Conservation (phyloP, 2,113 vertebrate genomes). For the Ardeotis arabs region DNA sequence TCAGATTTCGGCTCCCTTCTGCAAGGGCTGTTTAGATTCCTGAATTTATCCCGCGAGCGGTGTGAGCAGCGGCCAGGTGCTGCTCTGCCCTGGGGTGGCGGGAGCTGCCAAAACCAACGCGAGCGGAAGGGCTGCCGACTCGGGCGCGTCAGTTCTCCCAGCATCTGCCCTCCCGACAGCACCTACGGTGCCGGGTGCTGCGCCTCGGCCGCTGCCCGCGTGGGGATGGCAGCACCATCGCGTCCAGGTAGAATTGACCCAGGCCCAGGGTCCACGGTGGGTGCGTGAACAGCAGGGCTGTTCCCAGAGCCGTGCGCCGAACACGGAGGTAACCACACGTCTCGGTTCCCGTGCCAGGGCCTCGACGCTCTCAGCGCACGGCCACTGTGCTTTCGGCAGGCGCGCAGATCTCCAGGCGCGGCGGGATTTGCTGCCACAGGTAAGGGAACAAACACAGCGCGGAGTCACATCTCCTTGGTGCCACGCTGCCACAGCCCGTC, state of each 20-base stretch:
- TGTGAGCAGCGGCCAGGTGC: rapidly evolving
- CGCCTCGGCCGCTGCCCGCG: rapidly evolving
- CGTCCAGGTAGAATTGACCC: rapidly evolving
- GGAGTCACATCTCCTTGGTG: rapidly evolving
- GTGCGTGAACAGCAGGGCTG: rapidly evolving
- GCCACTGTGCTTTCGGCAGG: rapidly evolving
- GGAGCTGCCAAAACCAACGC: neutral
- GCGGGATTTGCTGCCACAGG: rapidly evolving
- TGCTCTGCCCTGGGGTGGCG: rapidly evolving
- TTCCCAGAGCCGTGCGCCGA: rapidly evolving
- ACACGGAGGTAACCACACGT: rapidly evolving
- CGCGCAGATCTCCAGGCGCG: rapidly evolving
- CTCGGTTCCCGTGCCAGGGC: rapidly evolving
- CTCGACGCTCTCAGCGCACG: rapidly evolving
- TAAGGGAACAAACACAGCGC: rapidly evolving
- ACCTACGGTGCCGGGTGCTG: rapidly evolving
- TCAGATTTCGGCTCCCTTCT: neutral
- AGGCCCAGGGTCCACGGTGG: rapidly evolving
- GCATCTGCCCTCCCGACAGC: neutral
- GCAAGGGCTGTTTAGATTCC: rapidly evolving
- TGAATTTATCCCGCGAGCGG: neutral
- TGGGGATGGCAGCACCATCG: rapidly evolving
- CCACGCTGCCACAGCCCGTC: neutral
- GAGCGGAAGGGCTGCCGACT: neutral
- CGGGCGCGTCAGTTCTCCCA: rapidly evolving